Base-by-base conservation (phyloP, 2,888 invertebrate genomes). In the Falcaria lacertinaria region DNA sequence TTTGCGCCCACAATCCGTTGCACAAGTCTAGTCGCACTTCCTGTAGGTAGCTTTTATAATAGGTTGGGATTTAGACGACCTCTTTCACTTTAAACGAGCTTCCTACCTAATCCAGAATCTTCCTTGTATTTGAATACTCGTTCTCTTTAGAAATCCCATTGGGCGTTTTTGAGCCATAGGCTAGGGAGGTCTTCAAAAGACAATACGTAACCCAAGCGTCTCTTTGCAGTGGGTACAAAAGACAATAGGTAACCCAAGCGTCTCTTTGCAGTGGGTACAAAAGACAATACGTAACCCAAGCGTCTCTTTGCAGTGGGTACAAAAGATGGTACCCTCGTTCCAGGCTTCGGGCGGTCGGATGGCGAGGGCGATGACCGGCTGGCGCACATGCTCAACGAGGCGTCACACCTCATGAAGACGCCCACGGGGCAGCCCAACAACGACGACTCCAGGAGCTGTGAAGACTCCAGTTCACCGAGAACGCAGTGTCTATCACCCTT, bases 301-400 rank as follows among this genome's bases (percentile, higher is more conserved):
- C 14, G 17, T 43, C 7, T 45, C 37, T 67, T 84, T 82, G 14
- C 76, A 89, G 89, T 93, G 91, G 95, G 95, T 78, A 75, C 87
- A 8, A 95, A 95, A 92, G 96, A 97, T 80, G 94, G 95, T 58
- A 93, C 93, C 47, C 92, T 95, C 76, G 85, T 82, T 2, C 93
- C 95, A 42, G 92, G 94, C 22, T 96, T 95, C 75, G 94, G 94
- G 41, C 92, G 95, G 47, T 91, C 94, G 36, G 94, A 95, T 41
- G 90, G 92, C 41, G 94, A 74, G 63, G 96, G 96, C 19, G 98
- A 98, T 71, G 98, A 98, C 68, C 91, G 98, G 52, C 94, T 98
- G 55, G 96, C 95, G 39, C 97, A 97, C 80, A 98, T 98, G 73
- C 92, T 98, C 46, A 96, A 92, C 70, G 98, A 98, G 73, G 97